A percentile compares a stretch with the other conserved stretches of the same genome.
Conservation (phyloP, 2,113 vertebrate species). For the Piaya cayana region DNA sequence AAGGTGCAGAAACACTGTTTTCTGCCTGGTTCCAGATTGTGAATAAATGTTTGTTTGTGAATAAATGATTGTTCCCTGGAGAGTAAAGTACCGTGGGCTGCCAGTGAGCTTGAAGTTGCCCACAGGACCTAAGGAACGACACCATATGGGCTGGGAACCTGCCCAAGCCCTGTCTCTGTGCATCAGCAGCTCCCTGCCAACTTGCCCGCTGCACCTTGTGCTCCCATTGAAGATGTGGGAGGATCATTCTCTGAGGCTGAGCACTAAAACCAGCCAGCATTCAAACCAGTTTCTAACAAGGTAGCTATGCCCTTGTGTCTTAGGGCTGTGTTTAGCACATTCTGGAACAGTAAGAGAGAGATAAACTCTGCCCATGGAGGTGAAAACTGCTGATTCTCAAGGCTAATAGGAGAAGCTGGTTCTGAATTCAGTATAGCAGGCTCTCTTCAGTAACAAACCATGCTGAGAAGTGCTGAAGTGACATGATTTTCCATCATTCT, state of each 20-base stretch:
- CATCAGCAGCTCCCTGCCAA: not conserved
- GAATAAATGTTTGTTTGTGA: conserved; percentile 3
- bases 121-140: not conserved
- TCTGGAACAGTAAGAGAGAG: not conserved
- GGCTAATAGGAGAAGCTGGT: not conserved
- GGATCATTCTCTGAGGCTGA: fast-evolving
- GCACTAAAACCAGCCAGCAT: fast-evolving
- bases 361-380: not conserved
- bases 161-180: not conserved
- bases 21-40: not conserved
- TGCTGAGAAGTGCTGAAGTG: not conserved
- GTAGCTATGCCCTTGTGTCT: not conserved
- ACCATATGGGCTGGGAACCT: conserved; percentile 38
- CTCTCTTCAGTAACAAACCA: not conserved
- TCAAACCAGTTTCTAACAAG: not conserved
- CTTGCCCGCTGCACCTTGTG: not conserved
- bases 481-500: not conserved
- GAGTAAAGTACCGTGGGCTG: not conserved
- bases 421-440: not conserved
- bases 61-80: conserved; percentile 36
- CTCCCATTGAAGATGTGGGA: not conserved
- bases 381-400: not conserved
- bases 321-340: fast-evolving
- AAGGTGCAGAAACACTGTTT: not conserved
- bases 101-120: not conserved